Evolutionary conservation across 2,888 invertebrate species (phyloP), one percentile per base, ranked within the genome.

Genomic region (Metalampra italica): DNA sequence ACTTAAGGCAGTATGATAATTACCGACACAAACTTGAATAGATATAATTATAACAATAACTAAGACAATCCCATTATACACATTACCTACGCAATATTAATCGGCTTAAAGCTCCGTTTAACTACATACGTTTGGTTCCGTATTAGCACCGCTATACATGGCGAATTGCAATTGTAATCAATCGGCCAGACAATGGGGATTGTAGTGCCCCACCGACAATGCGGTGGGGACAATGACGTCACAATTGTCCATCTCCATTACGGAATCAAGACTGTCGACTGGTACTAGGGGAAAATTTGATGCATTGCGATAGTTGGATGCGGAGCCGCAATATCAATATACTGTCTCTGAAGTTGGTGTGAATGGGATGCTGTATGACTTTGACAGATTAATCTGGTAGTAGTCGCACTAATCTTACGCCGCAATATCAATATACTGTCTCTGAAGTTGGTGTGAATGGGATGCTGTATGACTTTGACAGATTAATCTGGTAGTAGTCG

Each of bases 131-230:
- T 37, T 68, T 68, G 57, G 56, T 37, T 22, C 32, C 5, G 13
- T 14, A 46, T 50, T 38, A 43, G 12, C 29, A 11, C 40, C 40
- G 15, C 62, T 63, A 47, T 56, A 59, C 57, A 60, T 54, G 51
- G 57, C 70, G 59, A 70, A 73, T 73, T 70, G 71, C 66, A 68
- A 77, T 77, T 75, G 79, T 80, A 76, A 79, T 82, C 80, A 78
- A 79, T 80, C 73, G 75, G 67, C 49, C 62, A 61, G 65, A 80
- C 81, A 81, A 82, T 78, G 58, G 75, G 62, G 63, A 66, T 56
- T 51, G 50, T 15, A 15, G 32, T 14, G 29, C 22, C 4, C 40
- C 9, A 15, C 2, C 22, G 54, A 59, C 64, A 68, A 68, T 72
- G 55, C 55, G 49, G 51, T 49, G 45, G 53, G 52, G 54, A 61